Base-by-base conservation (phyloP, 2,113 vertebrate genomes). In the Pogona vitticeps region DNA sequence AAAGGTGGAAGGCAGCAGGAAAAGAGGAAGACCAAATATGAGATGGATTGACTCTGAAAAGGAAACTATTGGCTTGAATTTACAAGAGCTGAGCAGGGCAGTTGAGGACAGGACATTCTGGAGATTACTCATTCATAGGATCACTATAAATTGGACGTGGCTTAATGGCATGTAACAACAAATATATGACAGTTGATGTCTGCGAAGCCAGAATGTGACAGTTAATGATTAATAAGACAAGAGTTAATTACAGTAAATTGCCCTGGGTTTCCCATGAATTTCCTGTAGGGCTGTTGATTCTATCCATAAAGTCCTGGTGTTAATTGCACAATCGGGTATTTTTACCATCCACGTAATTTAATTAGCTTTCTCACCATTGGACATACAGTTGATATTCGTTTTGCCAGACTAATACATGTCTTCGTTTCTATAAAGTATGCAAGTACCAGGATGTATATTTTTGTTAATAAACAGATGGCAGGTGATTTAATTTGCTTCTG, bases 331-430 rank as follows among this genome's bases (percentile, higher is more conserved):
- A 38, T 58, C 76, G 89, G 89, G 21, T 52, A 36, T 1, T 0
- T 63, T 73, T 80, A 93, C 88, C 83, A 72, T 65, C 75, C 52
- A 28, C 73, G 87, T 82, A 33, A 72, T 85, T 65, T 78, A 33
- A 36, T 83, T 81, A 61, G 12, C 20, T 73, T 80, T 88, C 86
- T 90, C 82, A 33, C 91, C 82, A 18, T 77, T 76, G 92, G 85
- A 94, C 82, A 91, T 92, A 87, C 0, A 71, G 80, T 82, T n/a
- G 86, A 71, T 89, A 89, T 92, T 90, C 93, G 91, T 91, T 92
- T 82, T 84, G 91, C 80, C 90, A 70, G 31, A 91, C 88, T 87
- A 86, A 84, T 82, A 73, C 89, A 82, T 90, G 86, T 85, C 92
- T 84, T 67, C 18, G 0, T 89, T 91, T 92, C 38, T 82, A 80